A percentile compares a stretch with the other conserved stretches of the same genome.
phyloP scores from a whole-genome alignment of 2,113 vertebrate species.

The Phaethon lepturus region DNA sequence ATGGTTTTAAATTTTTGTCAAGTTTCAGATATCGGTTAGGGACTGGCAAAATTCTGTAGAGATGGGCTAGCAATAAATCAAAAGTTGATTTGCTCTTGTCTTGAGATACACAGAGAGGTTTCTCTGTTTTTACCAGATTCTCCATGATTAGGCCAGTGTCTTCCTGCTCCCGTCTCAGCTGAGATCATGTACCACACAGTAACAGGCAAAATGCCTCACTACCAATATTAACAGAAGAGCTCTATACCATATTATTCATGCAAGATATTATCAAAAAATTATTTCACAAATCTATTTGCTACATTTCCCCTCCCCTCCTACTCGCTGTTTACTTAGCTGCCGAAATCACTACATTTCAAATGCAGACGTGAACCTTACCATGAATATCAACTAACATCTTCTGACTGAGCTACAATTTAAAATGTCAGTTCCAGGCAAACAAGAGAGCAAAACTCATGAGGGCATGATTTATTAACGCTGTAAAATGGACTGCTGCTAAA shows the following conservation, averaged over 20 bases:
- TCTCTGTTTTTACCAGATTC: not conserved
- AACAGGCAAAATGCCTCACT: not conserved
- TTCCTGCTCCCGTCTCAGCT: not conserved
- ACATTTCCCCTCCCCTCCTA: not conserved
- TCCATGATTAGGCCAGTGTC: not conserved
- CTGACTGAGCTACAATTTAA: slow-evolving; percentile 42
- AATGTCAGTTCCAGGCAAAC: slow-evolving; percentile 35
- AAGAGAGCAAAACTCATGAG: slow-evolving; percentile 27
- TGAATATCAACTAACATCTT: slow-evolving; percentile 38
- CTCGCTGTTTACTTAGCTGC: not conserved
- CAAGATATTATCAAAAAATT: slow-evolving; percentile 30
- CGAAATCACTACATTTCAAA: slow-evolving; percentile 30
- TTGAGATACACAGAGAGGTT: not conserved
- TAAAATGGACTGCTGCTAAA: not conserved
- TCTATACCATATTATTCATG: not conserved
- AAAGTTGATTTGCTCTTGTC: not conserved
- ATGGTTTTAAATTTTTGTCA: not conserved
- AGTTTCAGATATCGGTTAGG: not conserved
- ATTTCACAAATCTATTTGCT: slow-evolving; percentile 19
- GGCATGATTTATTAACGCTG: slow-evolving; percentile 23
- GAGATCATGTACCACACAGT: not conserved
- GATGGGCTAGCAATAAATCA: not conserved
- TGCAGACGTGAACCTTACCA: slow-evolving; percentile 3
- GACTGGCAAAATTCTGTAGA: not conserved
- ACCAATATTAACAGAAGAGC: not conserved